phyloP scores from a whole-genome alignment of 2,113 vertebrate genomes.

The Sebastes schlegelii region DNA sequence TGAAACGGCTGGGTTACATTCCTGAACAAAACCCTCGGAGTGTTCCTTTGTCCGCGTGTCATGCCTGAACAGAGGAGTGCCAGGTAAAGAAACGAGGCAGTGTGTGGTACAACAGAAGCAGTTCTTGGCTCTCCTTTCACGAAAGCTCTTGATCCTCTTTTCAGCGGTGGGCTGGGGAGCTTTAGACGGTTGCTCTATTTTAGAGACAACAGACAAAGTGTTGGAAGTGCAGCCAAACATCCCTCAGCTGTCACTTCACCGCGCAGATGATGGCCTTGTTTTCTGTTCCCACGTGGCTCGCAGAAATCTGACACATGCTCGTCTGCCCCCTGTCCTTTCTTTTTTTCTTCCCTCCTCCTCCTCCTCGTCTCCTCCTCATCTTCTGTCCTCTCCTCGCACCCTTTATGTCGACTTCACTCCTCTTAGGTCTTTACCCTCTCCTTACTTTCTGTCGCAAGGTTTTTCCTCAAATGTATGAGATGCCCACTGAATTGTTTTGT shows the following conservation, averaged over 20 bases:
- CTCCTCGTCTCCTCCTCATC: not conserved
- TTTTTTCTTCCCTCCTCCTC: not conserved
- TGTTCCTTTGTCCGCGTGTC: constrained; percentile 37
- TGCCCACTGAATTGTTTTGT: not conserved
- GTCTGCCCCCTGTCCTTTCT: not conserved
- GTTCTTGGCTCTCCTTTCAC: constrained; percentile 36
- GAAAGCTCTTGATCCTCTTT: constrained; percentile 58
- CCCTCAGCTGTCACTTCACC: constrained; percentile 59
- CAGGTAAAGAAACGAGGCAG: constrained; percentile 7
- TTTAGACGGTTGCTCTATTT: constrained; percentile 52
- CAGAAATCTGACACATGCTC: constrained; percentile 30
- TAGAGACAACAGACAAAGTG: constrained; percentile 43
- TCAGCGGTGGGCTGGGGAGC: constrained; percentile 23
- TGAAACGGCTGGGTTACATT: not conserved
- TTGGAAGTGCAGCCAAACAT: constrained; percentile 66
- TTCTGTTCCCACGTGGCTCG: constrained; percentile 26
- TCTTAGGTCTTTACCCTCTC: not conserved
- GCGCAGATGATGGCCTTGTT: constrained; percentile 59
- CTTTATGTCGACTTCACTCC: not conserved
- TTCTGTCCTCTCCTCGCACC: not conserved
- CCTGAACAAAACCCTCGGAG: constrained; percentile 11
- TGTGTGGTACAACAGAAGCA: constrained; percentile 14
- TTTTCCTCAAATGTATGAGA: not conserved
- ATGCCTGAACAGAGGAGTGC: constrained; percentile 6
- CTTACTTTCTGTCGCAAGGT: not conserved